These are phyloP conservation scores for Peromyscus melanophrys DNA, from an alignment of 2,797 vertebrate genomes.

Conservation along the genomic window DNA sequence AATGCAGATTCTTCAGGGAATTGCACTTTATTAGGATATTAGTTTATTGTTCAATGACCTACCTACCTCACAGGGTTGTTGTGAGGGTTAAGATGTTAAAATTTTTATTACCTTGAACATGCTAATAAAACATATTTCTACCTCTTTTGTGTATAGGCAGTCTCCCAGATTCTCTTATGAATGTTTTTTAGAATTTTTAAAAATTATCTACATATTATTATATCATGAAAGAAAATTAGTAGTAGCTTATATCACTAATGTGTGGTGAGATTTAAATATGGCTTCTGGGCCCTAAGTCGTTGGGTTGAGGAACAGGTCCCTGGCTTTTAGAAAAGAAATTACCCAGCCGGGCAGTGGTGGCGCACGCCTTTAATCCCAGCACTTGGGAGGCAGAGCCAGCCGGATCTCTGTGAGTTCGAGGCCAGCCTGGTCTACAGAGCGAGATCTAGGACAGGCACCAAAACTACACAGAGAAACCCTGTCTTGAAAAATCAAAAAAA, in stretches of 20 bases:
- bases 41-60: slow-evolving; percentile 62
- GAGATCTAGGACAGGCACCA: too few relatives aligned
- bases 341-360: too few relatives aligned
- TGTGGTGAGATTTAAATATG: slow-evolving; percentile 40
- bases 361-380: too few relatives aligned
- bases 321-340: slow-evolving; percentile 48
- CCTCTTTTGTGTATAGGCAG: slow-evolving; percentile 69
- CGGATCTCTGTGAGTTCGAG: too few relatives aligned
- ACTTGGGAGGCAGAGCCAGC: too few relatives aligned
- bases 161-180: slow-evolving; percentile 67
- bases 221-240: neutral
- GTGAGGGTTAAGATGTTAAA: slow-evolving; percentile 84
- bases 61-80: slow-evolving; percentile 88
- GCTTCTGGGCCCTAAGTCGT: neutral
- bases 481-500: too few relatives aligned
- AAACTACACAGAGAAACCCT: too few relatives aligned
- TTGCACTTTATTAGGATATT: slow-evolving; percentile 78
- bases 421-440: too few relatives aligned
- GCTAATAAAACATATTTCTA: slow-evolving; percentile 82
- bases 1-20: slow-evolving; percentile 68
- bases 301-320: neutral
- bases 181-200: slow-evolving; percentile 13
- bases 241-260: neutral
- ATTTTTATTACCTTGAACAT: slow-evolving; percentile 77
- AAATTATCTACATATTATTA: slow-evolving; percentile 34